These are phyloP conservation scores for Habropoda laboriosa DNA, from an alignment of 1,140 invertebrate genomes.

Conservation along the genomic window DNA sequence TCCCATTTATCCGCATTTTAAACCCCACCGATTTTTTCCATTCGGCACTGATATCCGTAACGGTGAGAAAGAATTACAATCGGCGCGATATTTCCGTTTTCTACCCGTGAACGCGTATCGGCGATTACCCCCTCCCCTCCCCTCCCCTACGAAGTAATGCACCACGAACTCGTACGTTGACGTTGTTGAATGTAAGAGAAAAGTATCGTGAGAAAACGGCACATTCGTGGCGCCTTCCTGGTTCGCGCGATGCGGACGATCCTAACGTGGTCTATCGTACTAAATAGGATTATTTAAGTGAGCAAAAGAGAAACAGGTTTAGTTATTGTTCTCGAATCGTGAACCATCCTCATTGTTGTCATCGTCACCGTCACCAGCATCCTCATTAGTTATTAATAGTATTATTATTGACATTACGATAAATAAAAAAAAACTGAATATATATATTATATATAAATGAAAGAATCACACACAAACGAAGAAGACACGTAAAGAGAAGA, in stretches of 20 bases:
- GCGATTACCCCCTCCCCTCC: not conserved
- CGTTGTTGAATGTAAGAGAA: constrained; percentile 46
- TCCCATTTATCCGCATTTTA: constrained; percentile 21
- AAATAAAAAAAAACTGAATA: no score
- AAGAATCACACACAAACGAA: constrained; percentile 34
- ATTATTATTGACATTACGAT: constrained; percentile 62
- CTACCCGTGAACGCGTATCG: not conserved
- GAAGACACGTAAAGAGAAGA: constrained; percentile 32
- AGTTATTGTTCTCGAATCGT: constrained; percentile 49
- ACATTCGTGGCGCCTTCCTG: constrained; percentile 44
- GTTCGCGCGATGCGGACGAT: constrained; percentile 48
- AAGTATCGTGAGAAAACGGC: constrained; percentile 28
- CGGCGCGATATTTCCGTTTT: not conserved
- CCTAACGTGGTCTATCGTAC: constrained; percentile 58
- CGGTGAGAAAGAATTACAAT: not conserved
- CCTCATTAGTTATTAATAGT: constrained; percentile 60
- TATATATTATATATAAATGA: constrained; percentile 53
- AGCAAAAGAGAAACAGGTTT: constrained; percentile 25
- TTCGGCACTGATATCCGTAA: not conserved
- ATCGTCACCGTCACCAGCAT: constrained; percentile 55
- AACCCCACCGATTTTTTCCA: not conserved
- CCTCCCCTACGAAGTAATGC: not conserved
- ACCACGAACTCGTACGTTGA: constrained; percentile 27
- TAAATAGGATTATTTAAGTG: constrained; percentile 44
- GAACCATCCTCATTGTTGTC: constrained; percentile 55